phyloP scores from a whole-genome alignment of 2,113 vertebrate species.

The Galeopterus variegatus region DNA sequence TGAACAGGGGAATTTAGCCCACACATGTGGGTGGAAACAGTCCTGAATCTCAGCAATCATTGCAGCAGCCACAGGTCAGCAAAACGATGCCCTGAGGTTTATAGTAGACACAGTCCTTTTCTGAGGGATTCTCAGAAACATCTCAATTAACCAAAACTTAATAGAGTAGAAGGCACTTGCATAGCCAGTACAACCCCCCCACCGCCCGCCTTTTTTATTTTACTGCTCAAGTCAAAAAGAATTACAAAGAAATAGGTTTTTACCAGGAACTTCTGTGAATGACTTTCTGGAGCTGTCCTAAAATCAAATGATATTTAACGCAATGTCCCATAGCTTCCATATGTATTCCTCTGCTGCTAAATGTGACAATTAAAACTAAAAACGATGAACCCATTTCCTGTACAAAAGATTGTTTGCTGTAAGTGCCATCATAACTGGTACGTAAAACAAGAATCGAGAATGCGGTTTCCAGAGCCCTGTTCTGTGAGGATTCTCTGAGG shows the following conservation, averaged over 20 bases:
- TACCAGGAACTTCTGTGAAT: neutral
- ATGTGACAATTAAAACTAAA: neutral
- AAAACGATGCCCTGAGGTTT: neutral
- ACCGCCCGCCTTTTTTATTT: rapidly evolving
- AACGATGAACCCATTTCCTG: neutral
- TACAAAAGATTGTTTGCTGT: neutral
- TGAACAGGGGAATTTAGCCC: neutral
- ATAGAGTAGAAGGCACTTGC: neutral
- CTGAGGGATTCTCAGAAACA: neutral
- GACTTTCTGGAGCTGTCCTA: neutral
- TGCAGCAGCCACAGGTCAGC: neutral
- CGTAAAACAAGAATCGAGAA: neutral
- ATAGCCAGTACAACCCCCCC: no score
- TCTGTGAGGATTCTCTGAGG: neutral
- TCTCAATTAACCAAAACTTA: neutral
- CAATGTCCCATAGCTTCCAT: neutral
- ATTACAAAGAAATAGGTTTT: neutral
- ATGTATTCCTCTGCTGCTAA: neutral
- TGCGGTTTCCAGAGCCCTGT: neutral
- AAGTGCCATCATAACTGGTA: neutral
- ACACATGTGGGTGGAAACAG: neutral
- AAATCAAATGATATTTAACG: neutral
- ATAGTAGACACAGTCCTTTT: neutral
- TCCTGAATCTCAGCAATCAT: neutral
- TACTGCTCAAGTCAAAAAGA: neutral